phyloP scores from a whole-genome alignment of 2,888 invertebrate species.

The Hipparchia semele region DNA sequence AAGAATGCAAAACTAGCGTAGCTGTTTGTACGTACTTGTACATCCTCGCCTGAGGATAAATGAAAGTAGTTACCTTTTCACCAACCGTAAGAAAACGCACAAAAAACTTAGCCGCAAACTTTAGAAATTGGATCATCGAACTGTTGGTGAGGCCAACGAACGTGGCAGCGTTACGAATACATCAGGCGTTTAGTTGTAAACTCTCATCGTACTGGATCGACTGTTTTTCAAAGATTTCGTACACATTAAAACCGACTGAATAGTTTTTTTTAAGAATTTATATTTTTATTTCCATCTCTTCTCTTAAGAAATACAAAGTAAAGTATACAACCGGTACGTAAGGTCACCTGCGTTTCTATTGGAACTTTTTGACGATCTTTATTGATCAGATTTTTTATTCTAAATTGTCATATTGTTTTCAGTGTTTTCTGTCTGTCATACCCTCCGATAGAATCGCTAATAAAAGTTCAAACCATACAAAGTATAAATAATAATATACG shows the following conservation, averaged over 20 bases:
- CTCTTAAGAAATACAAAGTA: neutral
- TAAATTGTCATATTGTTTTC: neutral
- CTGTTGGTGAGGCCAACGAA: conserved; percentile 69
- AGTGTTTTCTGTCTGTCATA: neutral
- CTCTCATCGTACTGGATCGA: conserved; percentile 38
- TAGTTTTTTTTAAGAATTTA: neutral
- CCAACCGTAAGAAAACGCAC: conserved; percentile 60
- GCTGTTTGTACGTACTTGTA: conserved; percentile 49
- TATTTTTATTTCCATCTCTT: neutral
- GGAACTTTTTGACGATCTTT: neutral
- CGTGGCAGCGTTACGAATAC: conserved; percentile 51
- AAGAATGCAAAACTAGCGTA: neutral
- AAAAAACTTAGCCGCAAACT: conserved; percentile 66
- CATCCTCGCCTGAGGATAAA: conserved; percentile 56
- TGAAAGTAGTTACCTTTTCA: conserved; percentile 61
- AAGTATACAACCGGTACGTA: neutral
- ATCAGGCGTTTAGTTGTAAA: conserved; percentile 43
- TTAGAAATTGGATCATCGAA: conserved; percentile 76
- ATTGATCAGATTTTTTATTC: neutral
- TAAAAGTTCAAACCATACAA: neutral
- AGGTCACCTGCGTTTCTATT: neutral
- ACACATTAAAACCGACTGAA: neutral
- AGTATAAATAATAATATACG: neutral
- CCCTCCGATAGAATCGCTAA: too few species aligned
- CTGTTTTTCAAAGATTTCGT: conserved; percentile 30